A percentile compares a stretch with the other conserved stretches of the same genome.
Evolutionary conservation across 1,140 invertebrate genomes (phyloP).

Genomic region (Drosophila bifasciata): DNA sequence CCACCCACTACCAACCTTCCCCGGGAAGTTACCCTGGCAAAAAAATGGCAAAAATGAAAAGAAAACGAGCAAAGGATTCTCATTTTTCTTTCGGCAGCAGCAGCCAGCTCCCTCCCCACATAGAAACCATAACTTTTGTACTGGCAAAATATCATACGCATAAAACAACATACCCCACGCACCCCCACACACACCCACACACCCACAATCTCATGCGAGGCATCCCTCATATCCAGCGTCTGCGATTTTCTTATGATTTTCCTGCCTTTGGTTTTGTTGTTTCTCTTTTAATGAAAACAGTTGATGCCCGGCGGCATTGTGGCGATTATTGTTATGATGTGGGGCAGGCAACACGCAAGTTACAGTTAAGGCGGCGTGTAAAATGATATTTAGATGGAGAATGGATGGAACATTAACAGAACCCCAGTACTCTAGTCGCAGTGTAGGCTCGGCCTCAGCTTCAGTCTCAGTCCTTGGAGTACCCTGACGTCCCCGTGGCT

Average conservation of each 20-base stretch:
- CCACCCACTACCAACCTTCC: not conserved
- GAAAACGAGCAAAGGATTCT: slow-evolving; percentile 52
- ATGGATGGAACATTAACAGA: slow-evolving; percentile 5
- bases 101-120: slow-evolving; percentile 37
- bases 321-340: slow-evolving; percentile 81
- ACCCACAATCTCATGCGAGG: not conserved
- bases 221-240: not conserved
- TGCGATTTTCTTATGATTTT: slow-evolving; percentile 29
- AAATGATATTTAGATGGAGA: slow-evolving; percentile 77
- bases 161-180: slow-evolving; percentile 73
- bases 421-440: no score
- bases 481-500: slow-evolving; percentile 50
- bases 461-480: not conserved
- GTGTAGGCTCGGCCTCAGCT: no score
- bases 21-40: no score
- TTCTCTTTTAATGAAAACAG: slow-evolving; percentile 78
- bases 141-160: slow-evolving; percentile 79
- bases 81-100: slow-evolving; percentile 52
- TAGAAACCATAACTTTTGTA: slow-evolving; percentile 65
- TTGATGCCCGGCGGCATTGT: slow-evolving; percentile 75
- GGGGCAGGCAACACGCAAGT: slow-evolving; percentile 79
- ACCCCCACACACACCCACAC: not conserved
- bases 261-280: slow-evolving; percentile 51
- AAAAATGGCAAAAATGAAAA: slow-evolving; percentile 15
- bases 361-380: slow-evolving; percentile 78